Conservation (phyloP, 2,797 vertebrate species). For the Liasis olivaceus region DNA sequence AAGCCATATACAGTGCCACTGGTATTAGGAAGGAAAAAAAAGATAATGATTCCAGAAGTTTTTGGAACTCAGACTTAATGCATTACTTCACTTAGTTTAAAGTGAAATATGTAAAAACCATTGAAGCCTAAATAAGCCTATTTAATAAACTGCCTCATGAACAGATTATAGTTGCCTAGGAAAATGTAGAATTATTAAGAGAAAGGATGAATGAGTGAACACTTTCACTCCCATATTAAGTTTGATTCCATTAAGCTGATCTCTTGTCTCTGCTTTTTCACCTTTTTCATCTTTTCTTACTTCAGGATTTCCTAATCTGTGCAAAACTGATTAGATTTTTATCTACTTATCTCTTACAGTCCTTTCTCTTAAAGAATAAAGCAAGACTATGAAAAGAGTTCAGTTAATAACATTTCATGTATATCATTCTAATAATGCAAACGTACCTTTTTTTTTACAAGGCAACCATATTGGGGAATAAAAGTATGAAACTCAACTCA, state of each 20-base stretch:
- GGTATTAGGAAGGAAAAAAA: neutral
- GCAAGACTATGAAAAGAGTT: neutral
- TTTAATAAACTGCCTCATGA: neutral
- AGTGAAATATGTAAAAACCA: neutral
- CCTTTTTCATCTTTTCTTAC: neutral
- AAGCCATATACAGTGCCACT: neutral
- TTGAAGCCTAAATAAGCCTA: neutral
- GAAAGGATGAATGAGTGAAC: neutral
- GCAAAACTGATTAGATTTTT: neutral
- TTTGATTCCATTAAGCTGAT: neutral
- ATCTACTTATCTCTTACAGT: neutral
- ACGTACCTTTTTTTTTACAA: neutral
- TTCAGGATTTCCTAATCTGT: neutral
- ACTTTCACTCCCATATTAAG: neutral
- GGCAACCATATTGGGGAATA: neutral
- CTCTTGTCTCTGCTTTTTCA: neutral
- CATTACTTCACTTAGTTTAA: neutral
- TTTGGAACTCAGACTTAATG: neutral
- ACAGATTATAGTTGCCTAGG: neutral
- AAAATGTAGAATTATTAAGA: neutral
- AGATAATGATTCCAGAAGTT: neutral
- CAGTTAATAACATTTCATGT: neutral
- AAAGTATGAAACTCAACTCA: neutral
- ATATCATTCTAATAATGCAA: neutral
- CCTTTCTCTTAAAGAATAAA: neutral